Evolutionary conservation across 2,113 vertebrate genomes (phyloP), one percentile per base, ranked within the genome.

Genomic region (Psilopogon haemacephalus): DNA sequence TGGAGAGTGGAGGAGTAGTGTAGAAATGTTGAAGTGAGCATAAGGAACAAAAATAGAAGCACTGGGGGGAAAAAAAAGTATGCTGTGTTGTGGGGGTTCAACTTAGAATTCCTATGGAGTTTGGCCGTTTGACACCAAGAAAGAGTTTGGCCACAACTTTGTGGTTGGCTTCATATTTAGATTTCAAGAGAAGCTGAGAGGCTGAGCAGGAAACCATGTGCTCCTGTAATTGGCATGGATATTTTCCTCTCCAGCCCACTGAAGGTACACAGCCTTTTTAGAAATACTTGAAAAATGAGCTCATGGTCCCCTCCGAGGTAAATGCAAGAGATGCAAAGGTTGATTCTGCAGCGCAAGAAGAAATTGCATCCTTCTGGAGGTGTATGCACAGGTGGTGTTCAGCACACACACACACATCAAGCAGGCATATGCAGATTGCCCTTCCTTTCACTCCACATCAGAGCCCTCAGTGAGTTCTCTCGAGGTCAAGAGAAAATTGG

Each of bases 391-490:
- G 79, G 50, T 0, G 0, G 24, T 44, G 21, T 55, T 93, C 68
- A 62, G 77, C 63, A 74, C 37, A 24, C 0, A 3, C 30, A 83
- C 6, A 56, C 62, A 88, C 3, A 7, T 70, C 85, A 74, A 92
- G 68, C 44, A 94, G 52, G 64, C 69, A 33, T 70, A 50, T 33
- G 37, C 77, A 95, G 69, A 77, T 65, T 94, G 73, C 63, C 60
- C 63, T 80, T 63, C 38, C 38, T 93, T 59, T 84, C 75, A 73
- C 81, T 97, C 40, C 5, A 1, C 32, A 95, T 86, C 93, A 78
- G 70, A 96, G 88, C 60, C 91, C 67, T 89, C 28, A 63, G 68
- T 88, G 84, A 55, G 56, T 82, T 94, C 91, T 94, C 62, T 86
- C 44, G 73, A 71, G 52, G 64, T 56, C 94, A 86, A 91, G 76